Evolutionary conservation across 2,113 vertebrate genomes (phyloP), one percentile per base, ranked within the genome.

Genomic region (Nothobranchius kuhntae): DNA sequence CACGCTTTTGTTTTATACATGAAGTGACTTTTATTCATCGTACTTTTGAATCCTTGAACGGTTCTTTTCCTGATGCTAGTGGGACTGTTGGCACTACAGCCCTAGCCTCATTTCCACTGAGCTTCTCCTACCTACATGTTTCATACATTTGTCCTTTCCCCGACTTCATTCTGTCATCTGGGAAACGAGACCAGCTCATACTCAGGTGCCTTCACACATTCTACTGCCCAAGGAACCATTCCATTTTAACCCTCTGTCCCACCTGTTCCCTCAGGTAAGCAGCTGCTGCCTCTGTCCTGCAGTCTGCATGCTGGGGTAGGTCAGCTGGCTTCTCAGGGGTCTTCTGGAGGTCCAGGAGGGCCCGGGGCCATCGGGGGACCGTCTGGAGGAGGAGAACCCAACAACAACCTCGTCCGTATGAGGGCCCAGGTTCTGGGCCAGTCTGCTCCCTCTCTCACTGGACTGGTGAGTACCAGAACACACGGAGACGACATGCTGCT

Each of bases 321-420:
- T 76, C 96, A 95, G 83, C 87, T 92, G 36, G 69, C 91, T n/a
- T 95, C 94, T 92, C 95, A 94, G 71, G 92, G 75, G 0, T 54
- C 62, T 17, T 9, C 80, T 1, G 82, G 65, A 14, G 71, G 38
- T 0, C 13, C 30, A 0, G 71, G 51, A 21, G 71, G 48, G 1
- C 67, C 42, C 1, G 64, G 47, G n/a, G 59, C 56, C 12, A 2
- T 45, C 0, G 68, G 61, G 0, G 77, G 54, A 9, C 7, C 89
- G 51, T 83, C 94, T 60, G 15, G 72, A 55, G 95, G 26, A 80
- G 80, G 91, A 81, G 97, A 96, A 57, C 86, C 87, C 15, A 97
- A 95, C 15, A 97, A 95, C 82, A 98, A 97, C 89, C 87, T 98
- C 84, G 95, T 99, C 77, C 94, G 96, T 44, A 98, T 98, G 97